Conservation (phyloP, 2,797 vertebrate genomes). For the Sebastes kiyomatsui region DNA sequence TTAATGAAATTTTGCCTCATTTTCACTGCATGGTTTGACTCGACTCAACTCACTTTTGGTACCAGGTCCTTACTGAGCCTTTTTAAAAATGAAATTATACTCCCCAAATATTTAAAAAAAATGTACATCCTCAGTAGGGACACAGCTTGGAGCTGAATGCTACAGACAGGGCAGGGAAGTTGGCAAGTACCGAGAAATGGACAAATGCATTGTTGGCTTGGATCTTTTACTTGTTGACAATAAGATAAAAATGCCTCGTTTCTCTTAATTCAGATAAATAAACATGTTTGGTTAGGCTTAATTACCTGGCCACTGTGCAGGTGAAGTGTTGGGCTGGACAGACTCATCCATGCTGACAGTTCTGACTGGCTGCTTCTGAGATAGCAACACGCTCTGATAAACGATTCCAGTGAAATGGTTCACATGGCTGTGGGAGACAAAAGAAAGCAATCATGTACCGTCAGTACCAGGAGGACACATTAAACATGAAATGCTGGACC, state of each 20-base stretch:
- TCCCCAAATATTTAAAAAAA: no score
- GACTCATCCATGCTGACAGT: conserved; percentile 89
- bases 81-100: not conserved
- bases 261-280: not conserved
- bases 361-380: conserved; percentile 85
- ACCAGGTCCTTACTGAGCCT: not conserved
- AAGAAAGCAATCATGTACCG: not conserved
- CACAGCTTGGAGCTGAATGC: not conserved
- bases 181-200: not conserved
- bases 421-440: conserved; percentile 84
- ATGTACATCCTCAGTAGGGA: not conserved
- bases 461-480: conserved; percentile 8
- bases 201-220: not conserved
- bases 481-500: conserved; percentile 21
- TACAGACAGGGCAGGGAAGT: not conserved
- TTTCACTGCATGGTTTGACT: not conserved
- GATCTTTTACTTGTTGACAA: not conserved
- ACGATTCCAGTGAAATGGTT: conserved; percentile 95
- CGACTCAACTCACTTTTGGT: not conserved
- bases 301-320: conserved; percentile 97
- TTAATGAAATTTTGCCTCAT: not conserved
- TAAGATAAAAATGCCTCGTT: not conserved
- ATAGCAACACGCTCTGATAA: conserved; percentile 93
- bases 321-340: conserved; percentile 90
- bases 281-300: not conserved